These are phyloP conservation scores for Sebastes iracundus DNA, from an alignment of 2,797 vertebrate genomes.

Conservation along the genomic window DNA sequence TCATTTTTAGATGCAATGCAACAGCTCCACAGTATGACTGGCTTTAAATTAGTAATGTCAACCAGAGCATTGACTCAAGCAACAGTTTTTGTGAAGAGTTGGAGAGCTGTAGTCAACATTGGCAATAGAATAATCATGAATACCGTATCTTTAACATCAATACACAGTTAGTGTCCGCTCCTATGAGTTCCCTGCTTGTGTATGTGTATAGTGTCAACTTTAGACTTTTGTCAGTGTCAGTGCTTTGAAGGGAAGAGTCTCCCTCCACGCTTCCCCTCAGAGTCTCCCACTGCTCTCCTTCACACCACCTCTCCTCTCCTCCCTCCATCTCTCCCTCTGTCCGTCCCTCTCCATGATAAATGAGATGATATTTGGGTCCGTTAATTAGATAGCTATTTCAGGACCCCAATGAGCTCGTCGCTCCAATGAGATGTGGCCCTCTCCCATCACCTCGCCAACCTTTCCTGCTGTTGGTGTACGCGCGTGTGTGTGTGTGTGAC, in stretches of 20 bases:
- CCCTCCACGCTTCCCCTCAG: not conserved
- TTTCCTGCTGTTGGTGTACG: conserved; percentile 20
- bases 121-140: not conserved
- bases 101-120: not conserved
- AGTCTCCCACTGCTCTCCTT: conserved; percentile 26
- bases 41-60: not conserved
- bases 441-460: conserved; percentile 59
- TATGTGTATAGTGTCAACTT: not conserved
- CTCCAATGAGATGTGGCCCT: conserved; percentile 68
- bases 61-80: not conserved
- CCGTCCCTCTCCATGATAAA: conserved; percentile 67
- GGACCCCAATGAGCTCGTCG: conserved; percentile 56
- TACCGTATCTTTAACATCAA: not conserved
- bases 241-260: conserved; percentile 9
- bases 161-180: not conserved
- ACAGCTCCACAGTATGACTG: not conserved
- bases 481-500: not conserved
- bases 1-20: not conserved
- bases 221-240: not conserved
- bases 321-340: conserved; percentile 38
- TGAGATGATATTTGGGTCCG: conserved; percentile 78
- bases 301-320: conserved; percentile 3
- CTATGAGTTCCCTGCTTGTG: not conserved
- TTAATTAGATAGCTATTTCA: conserved; percentile 82
- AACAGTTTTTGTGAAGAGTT: not conserved